Evolutionary conservation across 1,140 invertebrate genomes (phyloP).

Genomic region (Ips typographus): DNA sequence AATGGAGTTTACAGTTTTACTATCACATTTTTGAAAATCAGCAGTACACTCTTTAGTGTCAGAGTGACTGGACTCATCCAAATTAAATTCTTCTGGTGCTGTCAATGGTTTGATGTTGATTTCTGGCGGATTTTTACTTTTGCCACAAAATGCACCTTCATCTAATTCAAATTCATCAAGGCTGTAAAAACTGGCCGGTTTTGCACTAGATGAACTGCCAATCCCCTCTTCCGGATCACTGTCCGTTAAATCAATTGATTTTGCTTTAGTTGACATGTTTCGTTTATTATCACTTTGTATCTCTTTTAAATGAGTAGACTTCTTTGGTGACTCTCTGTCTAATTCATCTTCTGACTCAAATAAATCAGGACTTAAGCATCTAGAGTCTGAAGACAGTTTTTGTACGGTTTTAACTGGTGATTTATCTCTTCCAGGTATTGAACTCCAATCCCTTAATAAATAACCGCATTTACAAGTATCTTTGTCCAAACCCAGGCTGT

Average conservation of each 20-base stretch:
- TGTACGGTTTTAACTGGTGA: slow-evolving; percentile 30
- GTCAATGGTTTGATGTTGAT: neutral
- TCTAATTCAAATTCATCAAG: slow-evolving; percentile 22
- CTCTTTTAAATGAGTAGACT: neutral
- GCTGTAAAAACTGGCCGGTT: slow-evolving; percentile 10
- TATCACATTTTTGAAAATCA: no score
- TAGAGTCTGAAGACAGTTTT: neutral
- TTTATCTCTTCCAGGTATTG: slow-evolving; percentile 45
- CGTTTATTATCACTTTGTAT: neutral
- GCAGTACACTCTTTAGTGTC: no score
- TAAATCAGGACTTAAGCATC: slow-evolving; percentile 56
- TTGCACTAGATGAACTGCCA: neutral
- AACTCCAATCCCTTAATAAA: slow-evolving; percentile 48
- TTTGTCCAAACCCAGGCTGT: slow-evolving; percentile 33
- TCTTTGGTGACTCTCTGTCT: neutral
- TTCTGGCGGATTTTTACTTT: neutral
- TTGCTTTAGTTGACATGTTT: neutral
- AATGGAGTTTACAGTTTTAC: no score
- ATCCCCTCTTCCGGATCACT: neutral
- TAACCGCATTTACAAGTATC: slow-evolving; percentile 34
- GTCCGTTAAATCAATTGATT: slow-evolving; percentile 17
- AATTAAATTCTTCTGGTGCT: no score
- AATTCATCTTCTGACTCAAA: slow-evolving; percentile 51
- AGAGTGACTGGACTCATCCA: no score
- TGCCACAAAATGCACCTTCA: neutral